Percentiles rank a stretch among this genome's conserved stretches.
phyloP scores from a whole-genome alignment of 2,113 vertebrate genomes.

The Acanthisitta chloris region DNA sequence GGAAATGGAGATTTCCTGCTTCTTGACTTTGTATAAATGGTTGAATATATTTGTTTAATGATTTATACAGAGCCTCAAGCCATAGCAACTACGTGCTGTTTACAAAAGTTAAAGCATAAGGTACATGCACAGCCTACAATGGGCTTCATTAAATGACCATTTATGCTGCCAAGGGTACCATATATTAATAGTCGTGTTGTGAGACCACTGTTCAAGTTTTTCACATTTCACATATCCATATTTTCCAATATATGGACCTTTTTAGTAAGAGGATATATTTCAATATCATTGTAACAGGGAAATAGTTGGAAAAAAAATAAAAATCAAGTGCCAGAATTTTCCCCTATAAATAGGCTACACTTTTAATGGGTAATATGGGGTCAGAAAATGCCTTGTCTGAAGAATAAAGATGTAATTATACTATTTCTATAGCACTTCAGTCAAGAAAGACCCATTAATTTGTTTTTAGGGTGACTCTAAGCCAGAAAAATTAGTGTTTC shows the following conservation, averaged over 20 bases:
- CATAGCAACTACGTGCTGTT: slow-evolving; percentile 21
- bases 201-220: not conserved
- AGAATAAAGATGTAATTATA: not conserved
- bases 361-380: not conserved
- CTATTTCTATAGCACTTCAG: not conserved
- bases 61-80: slow-evolving; percentile 8
- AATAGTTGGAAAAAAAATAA: not conserved
- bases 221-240: not conserved
- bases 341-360: not conserved
- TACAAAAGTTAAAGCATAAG: slow-evolving; percentile 31
- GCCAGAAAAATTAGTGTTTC: not conserved
- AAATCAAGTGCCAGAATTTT: not conserved
- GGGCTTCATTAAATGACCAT: slow-evolving; percentile 11
- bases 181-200: not conserved
- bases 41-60: slow-evolving; percentile 45
- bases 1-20: slow-evolving; percentile 4
- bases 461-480: not conserved
- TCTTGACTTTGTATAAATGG: slow-evolving; percentile 31
- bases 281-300: not conserved
- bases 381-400: not conserved
- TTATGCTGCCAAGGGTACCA: not conserved
- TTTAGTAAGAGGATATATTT: not conserved
- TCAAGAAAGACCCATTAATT: not conserved
- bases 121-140: not conserved
- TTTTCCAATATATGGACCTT: not conserved